These are phyloP conservation scores for Epinotia demarniana DNA, from an alignment of 2,888 invertebrate species.

Conservation along the genomic window DNA sequence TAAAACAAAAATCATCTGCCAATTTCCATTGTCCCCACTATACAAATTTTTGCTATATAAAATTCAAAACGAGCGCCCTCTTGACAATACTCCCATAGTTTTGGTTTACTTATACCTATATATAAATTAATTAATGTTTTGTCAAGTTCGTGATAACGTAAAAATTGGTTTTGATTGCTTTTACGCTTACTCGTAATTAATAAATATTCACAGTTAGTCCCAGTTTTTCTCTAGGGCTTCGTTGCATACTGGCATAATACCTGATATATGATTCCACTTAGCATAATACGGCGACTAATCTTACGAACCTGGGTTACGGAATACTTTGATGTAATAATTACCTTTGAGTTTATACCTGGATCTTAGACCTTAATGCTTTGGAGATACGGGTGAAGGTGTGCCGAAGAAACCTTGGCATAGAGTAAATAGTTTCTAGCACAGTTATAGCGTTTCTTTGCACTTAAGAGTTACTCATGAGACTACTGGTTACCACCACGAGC, in stretches of 20 bases:
- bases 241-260: constrained; percentile 5
- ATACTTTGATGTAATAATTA: constrained; percentile 12
- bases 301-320: constrained; percentile 8
- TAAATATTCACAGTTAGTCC: not conserved
- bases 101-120: too few relatives aligned
- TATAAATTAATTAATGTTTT: too few relatives aligned
- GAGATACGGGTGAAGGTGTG: not conserved
- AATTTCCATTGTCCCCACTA: too few relatives aligned
- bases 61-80: too few relatives aligned
- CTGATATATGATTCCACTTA: constrained; percentile 16
- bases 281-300: constrained; percentile 2
- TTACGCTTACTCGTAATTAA: not conserved
- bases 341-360: not conserved
- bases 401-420: not conserved
- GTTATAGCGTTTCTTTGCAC: not conserved
- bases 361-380: not conserved
- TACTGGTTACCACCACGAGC: too few relatives aligned
- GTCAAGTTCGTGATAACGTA: too few relatives aligned
- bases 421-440: not conserved
- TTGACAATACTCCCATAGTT: too few relatives aligned
- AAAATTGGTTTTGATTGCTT: not conserved
- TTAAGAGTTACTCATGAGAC: not conserved
- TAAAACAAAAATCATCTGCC: too few relatives aligned
- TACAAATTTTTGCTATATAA: too few relatives aligned
- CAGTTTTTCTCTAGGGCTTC: constrained; percentile 3